Base-by-base conservation (phyloP, 2,113 vertebrate genomes). In the Shinisaurus crocodilurus region DNA sequence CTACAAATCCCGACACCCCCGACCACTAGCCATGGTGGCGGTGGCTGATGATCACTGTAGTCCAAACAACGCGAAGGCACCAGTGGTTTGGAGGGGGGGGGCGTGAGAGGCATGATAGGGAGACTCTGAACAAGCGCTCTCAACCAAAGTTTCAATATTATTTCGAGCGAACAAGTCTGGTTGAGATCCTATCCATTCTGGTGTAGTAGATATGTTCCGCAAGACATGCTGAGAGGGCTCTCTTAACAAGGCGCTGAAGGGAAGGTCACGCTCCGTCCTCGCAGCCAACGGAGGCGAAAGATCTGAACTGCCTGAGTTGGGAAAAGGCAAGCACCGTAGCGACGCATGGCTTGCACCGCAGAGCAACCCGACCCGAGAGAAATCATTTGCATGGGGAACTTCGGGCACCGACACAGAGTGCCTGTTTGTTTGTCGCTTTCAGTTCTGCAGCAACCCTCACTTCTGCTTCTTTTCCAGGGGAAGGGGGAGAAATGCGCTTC, bases 391-490 rank as follows among this genome's bases (percentile, higher is more conserved):
- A 63, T 29, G 79, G 63, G 79, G 85, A 69, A 0, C 37, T 27
- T 1, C 27, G 74, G 40, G 50, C n/a, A 1, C 90, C 89, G 18
- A 12, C 4, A 6, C 8, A 40, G 77, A 34, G 86, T 86, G 63
- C 72, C 89, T 43, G 88, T 83, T 5, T 0, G 5, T 50, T 6
- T 16, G 87, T n/a, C 8, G 82, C 0, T 50, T 83, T 74, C 90
- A 72, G 75, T 43, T 57, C 69, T 12, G 20, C 9, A 29, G 84
- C 3, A 29, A 23, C 10, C 5, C 6, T 60, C 82, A 77, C 40
- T 79, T 90, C 91, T 72, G 69, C 86, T 79, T 27, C 7, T 45
- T 87, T 34, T 23, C 9, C 80, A 13, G 86, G 45, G 63, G 63
- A 80, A 32, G 76, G 63, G 86, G 40, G 85, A 18, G 45, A 6